Percentiles rank a stretch among this genome's conserved stretches.
Evolutionary conservation across 2,113 vertebrate genomes (phyloP).

Genomic region (Lynx canadensis): DNA sequence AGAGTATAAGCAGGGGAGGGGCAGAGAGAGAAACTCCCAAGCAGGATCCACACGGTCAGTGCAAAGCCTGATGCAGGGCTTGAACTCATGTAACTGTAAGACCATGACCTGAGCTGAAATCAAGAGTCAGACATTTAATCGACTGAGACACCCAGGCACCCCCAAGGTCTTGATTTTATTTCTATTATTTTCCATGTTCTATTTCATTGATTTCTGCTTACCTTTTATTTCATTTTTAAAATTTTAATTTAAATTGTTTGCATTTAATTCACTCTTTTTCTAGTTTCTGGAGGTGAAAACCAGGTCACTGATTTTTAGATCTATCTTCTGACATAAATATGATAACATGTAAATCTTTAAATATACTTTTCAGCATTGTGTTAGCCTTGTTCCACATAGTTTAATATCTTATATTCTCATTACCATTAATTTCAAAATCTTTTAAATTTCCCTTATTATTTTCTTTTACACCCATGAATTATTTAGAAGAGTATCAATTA

Average conservation of each 20-base stretch:
- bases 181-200: neutral
- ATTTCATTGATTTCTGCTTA: neutral
- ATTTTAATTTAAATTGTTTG: neutral
- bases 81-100: no score
- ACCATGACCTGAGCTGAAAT: no score
- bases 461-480: neutral
- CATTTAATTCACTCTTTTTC: neutral
- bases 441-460: neutral
- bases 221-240: neutral
- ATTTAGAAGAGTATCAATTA: neutral
- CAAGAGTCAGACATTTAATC: no score
- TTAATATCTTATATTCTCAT: neutral
- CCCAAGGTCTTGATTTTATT: no score
- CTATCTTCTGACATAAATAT: neutral
- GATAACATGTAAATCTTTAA: neutral
- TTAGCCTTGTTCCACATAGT: neutral
- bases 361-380: neutral
- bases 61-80: no score
- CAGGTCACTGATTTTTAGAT: neutral
- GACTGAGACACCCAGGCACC: no score
- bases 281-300: neutral
- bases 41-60: no score
- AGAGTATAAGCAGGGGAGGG: no score
- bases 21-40: no score
- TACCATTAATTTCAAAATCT: neutral